Percentiles rank a stretch among this genome's conserved stretches.
These are phyloP conservation scores for Odontomyia ornata DNA, from an alignment of 2,888 invertebrate genomes.

Conservation along the genomic window DNA sequence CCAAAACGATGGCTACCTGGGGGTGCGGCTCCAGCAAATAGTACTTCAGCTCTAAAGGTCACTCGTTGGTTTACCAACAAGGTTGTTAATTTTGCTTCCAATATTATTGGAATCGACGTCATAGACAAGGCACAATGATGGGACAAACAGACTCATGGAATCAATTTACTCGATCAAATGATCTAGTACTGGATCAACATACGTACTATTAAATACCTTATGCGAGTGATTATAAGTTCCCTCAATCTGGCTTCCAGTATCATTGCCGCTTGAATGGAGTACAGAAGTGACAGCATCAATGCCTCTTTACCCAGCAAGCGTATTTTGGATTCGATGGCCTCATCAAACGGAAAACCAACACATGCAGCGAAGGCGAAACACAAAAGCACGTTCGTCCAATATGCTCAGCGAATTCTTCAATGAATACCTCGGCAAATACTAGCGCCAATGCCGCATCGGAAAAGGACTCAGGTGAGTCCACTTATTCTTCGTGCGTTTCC, in stretches of 20 bases:
- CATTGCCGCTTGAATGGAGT: background rate
- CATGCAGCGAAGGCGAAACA: background rate
- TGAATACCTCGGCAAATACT: background rate
- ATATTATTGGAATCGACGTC: no score
- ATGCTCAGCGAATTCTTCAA: background rate
- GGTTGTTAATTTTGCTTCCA: no score
- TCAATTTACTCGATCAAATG: background rate
- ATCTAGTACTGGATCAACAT: background rate
- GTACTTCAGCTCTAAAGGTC: no score
- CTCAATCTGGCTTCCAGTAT: background rate
- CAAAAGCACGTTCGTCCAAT: background rate
- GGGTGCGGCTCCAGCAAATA: no score
- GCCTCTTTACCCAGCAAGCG: background rate
- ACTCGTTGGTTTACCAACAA: no score
- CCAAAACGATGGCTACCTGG: no score
- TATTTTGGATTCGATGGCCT: background rate
- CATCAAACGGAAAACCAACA: background rate
- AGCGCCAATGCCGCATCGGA: no score
- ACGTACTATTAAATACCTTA: no score
- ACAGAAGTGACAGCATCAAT: no score
- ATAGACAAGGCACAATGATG: no score
- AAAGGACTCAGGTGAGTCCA: background rate
- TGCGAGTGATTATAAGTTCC: background rate
- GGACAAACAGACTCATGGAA: no score
- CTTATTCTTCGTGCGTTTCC: background rate